phyloP scores from a whole-genome alignment of 1,140 invertebrate genomes.

The Diabrotica undecimpunctata region DNA sequence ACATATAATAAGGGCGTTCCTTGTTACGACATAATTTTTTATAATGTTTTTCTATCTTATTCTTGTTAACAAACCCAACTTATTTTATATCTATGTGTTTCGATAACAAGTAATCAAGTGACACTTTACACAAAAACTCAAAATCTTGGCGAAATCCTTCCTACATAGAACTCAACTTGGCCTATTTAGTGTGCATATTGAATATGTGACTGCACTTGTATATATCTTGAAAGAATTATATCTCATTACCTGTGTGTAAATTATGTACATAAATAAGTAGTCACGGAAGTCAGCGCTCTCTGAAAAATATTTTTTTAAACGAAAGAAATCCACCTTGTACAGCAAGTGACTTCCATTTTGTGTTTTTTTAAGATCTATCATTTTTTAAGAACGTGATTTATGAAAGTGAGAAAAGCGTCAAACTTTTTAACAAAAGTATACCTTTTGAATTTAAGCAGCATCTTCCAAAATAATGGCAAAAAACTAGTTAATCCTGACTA shows the following conservation, averaged over 20 bases:
- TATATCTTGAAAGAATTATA: conserved; percentile 31
- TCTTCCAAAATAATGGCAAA: too few relatives aligned
- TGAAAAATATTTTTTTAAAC: conserved; percentile 15
- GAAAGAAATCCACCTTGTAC: not conserved
- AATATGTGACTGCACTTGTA: conserved; percentile 39
- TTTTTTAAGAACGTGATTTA: not conserved
- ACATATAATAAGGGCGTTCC: too few relatives aligned
- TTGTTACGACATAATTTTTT: too few relatives aligned
- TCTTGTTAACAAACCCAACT: too few relatives aligned
- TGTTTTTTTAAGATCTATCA: not conserved
- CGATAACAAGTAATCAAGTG: too few relatives aligned
- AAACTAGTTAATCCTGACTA: too few relatives aligned
- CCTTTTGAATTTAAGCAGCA: too few relatives aligned
- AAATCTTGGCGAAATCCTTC: not conserved
- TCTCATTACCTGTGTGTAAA: conserved; percentile 11
- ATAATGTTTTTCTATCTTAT: too few relatives aligned
- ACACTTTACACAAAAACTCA: too few relatives aligned
- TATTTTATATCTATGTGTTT: too few relatives aligned
- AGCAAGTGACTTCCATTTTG: conserved; percentile 11
- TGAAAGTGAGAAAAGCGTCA: not conserved
- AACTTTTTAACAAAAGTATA: not conserved
- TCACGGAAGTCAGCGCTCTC: conserved; percentile 14
- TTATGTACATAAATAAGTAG: conserved; percentile 12
- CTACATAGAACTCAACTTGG: not conserved
- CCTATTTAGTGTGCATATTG: conserved; percentile 27